A percentile compares a stretch with the other conserved stretches of the same genome.
These are phyloP conservation scores for Notolepis coatsorum DNA, from an alignment of 2,797 vertebrate species.

Conservation along the genomic window DNA sequence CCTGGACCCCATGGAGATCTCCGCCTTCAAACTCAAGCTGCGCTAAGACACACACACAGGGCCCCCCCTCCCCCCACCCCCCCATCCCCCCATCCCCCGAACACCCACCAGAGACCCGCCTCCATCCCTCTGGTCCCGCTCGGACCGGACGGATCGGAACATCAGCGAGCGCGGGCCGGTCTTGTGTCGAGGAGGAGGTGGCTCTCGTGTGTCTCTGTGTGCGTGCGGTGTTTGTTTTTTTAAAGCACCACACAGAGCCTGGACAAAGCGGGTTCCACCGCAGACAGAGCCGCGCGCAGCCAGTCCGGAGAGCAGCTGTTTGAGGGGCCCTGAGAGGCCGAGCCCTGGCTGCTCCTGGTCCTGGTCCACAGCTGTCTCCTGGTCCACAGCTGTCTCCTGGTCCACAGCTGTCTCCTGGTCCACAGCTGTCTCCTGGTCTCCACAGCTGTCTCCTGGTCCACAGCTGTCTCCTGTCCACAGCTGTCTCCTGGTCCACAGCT, in stretches of 20 bases:
- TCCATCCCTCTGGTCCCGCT: conserved; percentile 11
- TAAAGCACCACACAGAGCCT: conserved; percentile 37
- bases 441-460: too few species aligned
- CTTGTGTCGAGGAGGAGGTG: conserved; percentile 15
- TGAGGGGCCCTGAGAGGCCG: too few species aligned
- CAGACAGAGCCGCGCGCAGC: conserved; percentile 63
- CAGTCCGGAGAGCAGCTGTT: too few species aligned
- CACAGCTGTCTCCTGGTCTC: too few species aligned
- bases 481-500: too few species aligned
- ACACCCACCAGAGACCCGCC: conserved; percentile 30
- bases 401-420: too few species aligned
- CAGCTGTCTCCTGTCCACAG: too few species aligned
- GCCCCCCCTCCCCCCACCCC: too few species aligned
- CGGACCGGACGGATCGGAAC: conserved; percentile 16
- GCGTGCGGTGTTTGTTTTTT: conserved; percentile 10
- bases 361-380: too few species aligned
- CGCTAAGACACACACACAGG: conserved; percentile 83
- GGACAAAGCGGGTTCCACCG: conserved; percentile 43
- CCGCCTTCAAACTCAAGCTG: conserved; percentile 91
- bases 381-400: too few species aligned
- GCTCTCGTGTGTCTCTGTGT: conserved; percentile 4
- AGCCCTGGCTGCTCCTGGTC: too few species aligned
- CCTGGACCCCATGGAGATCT: conserved; percentile 95
- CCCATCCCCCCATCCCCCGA: not conserved
- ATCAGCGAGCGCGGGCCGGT: conserved; percentile 37